A percentile compares a stretch with the other conserved stretches of the same genome.
Evolutionary conservation across 2,797 vertebrate species (phyloP).

Genomic region (Silurus lanzhouensis): DNA sequence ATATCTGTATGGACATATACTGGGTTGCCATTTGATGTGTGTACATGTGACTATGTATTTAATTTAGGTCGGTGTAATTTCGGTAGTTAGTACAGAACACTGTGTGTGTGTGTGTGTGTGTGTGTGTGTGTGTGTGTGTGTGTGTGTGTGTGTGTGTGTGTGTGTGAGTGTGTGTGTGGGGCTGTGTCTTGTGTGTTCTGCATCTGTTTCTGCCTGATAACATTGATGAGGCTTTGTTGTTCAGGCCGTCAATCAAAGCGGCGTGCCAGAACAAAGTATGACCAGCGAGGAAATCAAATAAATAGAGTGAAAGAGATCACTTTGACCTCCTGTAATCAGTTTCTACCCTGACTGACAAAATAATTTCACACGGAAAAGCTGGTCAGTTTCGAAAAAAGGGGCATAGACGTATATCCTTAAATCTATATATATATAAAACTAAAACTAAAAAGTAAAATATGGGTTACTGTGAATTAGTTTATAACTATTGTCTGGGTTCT

Average conservation of each 20-base stretch:
- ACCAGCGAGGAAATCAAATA: constrained; percentile 30
- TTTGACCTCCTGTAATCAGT: constrained; percentile 42
- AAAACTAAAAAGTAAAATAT: neutral
- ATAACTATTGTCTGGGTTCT: neutral
- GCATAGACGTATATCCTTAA: neutral
- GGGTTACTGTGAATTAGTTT: neutral
- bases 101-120: neutral
- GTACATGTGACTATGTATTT: constrained; percentile 7
- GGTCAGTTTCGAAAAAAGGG: no score
- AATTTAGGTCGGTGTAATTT: neutral
- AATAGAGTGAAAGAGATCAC: constrained; percentile 32
- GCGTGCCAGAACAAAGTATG: constrained; percentile 26
- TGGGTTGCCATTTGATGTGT: neutral
- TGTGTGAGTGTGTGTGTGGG: no score
- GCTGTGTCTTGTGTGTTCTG: constrained; percentile 22
- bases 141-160: constrained; percentile 16
- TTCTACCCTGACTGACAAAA: constrained; percentile 4
- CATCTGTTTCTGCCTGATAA: constrained; percentile 54
- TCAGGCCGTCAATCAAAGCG: constrained; percentile 49
- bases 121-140: neutral
- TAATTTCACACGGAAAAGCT: neutral
- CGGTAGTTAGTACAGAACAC: neutral
- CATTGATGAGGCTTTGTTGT: constrained; percentile 52
- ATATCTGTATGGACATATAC: neutral
- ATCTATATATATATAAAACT: neutral